Evolutionary conservation across 2,113 vertebrate genomes (phyloP).

Genomic region (Microcebus tavaratra): DNA sequence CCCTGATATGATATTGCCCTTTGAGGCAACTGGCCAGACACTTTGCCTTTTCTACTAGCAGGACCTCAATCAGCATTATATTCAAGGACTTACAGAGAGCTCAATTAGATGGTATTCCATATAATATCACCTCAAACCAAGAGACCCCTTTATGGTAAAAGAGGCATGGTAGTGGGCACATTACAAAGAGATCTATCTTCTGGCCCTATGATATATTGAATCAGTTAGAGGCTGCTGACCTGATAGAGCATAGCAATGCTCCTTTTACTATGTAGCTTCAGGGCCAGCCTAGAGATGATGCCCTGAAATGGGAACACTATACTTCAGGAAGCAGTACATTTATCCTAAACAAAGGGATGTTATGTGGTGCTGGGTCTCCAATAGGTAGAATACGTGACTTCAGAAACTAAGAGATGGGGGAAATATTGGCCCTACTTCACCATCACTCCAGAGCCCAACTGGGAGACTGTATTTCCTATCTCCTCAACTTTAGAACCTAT

Average conservation of each 20-base stretch:
- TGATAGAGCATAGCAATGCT: neutral
- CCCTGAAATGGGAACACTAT: neutral
- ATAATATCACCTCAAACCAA: neutral
- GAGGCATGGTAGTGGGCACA: neutral
- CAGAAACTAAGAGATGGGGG: neutral
- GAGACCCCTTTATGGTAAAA: neutral
- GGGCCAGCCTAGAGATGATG: neutral
- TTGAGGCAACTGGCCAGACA: neutral
- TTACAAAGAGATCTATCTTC: neutral
- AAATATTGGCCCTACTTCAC: neutral
- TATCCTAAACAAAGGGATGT: neutral
- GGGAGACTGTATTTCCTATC: neutral
- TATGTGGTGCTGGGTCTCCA: neutral
- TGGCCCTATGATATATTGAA: neutral
- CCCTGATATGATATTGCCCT: neutral
- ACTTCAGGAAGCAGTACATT: neutral
- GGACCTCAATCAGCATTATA: neutral
- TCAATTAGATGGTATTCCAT: neutral
- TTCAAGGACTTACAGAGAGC: neutral
- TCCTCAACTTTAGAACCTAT: neutral
- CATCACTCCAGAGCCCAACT: neutral
- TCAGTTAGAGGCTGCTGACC: neutral
- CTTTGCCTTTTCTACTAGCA: neutral
- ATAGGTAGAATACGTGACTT: neutral
- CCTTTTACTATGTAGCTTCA: neutral